These are phyloP conservation scores for Trichopoda pennipes DNA, from an alignment of 2,888 invertebrate species.

Conservation along the genomic window DNA sequence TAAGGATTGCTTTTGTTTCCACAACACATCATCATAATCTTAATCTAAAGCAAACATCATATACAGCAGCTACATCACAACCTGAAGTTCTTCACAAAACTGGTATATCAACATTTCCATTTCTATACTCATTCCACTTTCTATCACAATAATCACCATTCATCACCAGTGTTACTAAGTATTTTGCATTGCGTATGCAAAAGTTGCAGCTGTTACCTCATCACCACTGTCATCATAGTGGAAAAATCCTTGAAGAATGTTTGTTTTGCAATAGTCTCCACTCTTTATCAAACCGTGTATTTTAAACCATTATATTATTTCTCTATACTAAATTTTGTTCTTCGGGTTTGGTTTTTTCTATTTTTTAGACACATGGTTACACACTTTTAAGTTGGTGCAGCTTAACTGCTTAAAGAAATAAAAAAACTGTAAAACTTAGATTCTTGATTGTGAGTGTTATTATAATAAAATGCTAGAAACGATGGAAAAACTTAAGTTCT, in stretches of 20 bases:
- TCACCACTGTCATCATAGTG: constrained; percentile 52
- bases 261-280: constrained; percentile 15
- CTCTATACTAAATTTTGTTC: not conserved
- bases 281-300: constrained; percentile 11
- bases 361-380: constrained; percentile 28
- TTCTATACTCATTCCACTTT: not conserved
- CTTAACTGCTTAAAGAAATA: constrained; percentile 10
- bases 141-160: too few species aligned
- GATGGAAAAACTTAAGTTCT: constrained; percentile 44
- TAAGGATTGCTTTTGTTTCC: too few species aligned
- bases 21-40: too few species aligned
- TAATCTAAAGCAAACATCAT: constrained; percentile 6
- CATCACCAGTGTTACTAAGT: constrained; percentile 22
- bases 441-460: constrained; percentile 53
- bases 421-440: constrained; percentile 34
- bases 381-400: constrained; percentile 16
- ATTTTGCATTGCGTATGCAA: constrained; percentile 69
- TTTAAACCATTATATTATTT: constrained; percentile 20
- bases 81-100: constrained; percentile 18
- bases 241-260: constrained; percentile 36
- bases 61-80: constrained; percentile 5
- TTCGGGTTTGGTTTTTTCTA: constrained; percentile 11
- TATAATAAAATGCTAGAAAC: constrained; percentile 52
- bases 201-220: constrained; percentile 67
- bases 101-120: constrained; percentile 15